Conservation (phyloP, 2,113 vertebrate genomes). For the Ptyas mucosa region DNA sequence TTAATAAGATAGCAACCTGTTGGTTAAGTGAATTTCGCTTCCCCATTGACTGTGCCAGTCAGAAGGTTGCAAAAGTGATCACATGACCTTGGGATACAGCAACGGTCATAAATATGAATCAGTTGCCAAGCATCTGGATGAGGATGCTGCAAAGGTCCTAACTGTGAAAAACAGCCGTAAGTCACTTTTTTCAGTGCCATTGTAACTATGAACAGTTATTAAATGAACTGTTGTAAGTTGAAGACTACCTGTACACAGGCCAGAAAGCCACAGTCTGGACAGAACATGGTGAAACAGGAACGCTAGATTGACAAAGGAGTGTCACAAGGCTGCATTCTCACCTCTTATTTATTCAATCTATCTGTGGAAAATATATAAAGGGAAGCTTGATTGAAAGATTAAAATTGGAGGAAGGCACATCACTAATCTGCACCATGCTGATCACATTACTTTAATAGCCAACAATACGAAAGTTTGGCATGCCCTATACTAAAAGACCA, state of each 20-base stretch:
- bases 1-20: too few species aligned
- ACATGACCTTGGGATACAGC: too few species aligned
- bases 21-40: too few species aligned
- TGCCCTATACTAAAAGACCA: not conserved
- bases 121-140: too few species aligned
- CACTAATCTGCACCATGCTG: not conserved
- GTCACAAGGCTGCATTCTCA: not conserved
- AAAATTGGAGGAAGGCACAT: not conserved
- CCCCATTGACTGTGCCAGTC: too few species aligned
- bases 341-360: not conserved
- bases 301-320: not conserved
- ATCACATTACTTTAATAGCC: not conserved
- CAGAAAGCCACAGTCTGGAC: not conserved
- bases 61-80: too few species aligned
- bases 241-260: not conserved
- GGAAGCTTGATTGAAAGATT: not conserved
- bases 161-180: too few species aligned
- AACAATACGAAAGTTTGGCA: not conserved
- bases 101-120: too few species aligned
- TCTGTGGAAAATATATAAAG: not conserved
- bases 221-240: too few species aligned
- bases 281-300: not conserved
- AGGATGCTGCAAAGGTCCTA: too few species aligned
- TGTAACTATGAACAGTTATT: too few species aligned
- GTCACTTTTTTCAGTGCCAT: too few species aligned